These are phyloP conservation scores for Cnemophilus loriae DNA, from an alignment of 2,113 vertebrate species.

Conservation along the genomic window DNA sequence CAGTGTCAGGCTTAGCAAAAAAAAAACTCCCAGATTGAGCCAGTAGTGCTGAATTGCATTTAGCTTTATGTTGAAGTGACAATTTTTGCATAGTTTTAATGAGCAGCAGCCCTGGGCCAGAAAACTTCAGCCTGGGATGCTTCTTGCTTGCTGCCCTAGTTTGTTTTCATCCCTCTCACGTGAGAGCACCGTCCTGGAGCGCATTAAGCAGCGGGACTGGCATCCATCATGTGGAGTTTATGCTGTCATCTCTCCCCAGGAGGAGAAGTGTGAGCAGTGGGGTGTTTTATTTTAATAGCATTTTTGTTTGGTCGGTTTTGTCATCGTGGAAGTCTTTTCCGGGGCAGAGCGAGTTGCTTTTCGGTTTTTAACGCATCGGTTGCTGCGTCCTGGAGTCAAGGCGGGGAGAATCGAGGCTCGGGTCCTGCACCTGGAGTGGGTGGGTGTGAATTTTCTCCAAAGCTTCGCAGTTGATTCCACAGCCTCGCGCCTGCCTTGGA, in stretches of 20 bases:
- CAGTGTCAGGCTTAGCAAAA: neutral
- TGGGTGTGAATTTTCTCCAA: neutral
- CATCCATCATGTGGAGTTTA: conserved; percentile 15
- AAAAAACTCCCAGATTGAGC: neutral
- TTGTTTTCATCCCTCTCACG: neutral
- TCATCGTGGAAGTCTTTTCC: neutral
- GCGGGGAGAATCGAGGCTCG: neutral
- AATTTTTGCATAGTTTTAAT: conserved; percentile 41
- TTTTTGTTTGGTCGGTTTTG: neutral
- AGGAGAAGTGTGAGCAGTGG: conserved; percentile 21
- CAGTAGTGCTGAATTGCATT: conserved; percentile 32
- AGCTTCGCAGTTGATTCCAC: neutral
- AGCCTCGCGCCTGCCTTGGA: neutral
- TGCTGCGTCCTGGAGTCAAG: neutral
- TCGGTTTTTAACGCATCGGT: rapidly evolving
- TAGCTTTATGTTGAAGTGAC: conserved; percentile 27
- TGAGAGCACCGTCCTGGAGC: neutral
- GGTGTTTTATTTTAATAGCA: conserved; percentile 42
- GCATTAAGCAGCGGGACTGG: neutral
- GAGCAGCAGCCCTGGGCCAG: conserved; percentile 29
- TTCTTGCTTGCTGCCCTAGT: neutral
- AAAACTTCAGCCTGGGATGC: conserved; percentile 12
- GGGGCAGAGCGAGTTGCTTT: neutral
- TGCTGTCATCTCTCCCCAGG: conserved; percentile 38
- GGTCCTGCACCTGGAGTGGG: neutral